Base-by-base conservation (phyloP, 2,797 vertebrate genomes). In the Cirrhinus molitorella region DNA sequence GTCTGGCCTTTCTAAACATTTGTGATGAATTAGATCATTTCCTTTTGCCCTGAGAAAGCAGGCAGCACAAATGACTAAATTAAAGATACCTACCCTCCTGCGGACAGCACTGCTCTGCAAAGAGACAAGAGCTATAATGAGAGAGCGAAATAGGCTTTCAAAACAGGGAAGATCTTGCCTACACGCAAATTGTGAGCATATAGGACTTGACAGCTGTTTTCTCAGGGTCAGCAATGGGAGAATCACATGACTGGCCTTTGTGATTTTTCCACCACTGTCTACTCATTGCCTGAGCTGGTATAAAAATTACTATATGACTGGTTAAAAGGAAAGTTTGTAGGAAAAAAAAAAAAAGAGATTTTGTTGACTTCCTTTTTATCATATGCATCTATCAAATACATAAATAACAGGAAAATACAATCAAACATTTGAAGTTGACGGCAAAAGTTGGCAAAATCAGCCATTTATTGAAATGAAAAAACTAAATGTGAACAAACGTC, bases 401-500 rank as follows among this genome's bases (percentile, higher is more conserved):
- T 37, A 47, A 21, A 81, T n/a, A 19, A 61, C 43, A 75, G 10
- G 71, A 23, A 85, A 81, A 84, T 63, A 77, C 40, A 83, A 31
- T 85, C 3, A 66, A 86, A 78, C 71, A 66, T 43, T 45, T 53
- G 51, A 83, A 34, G 49, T 80, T 21, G 75, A 79, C 80, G 63
- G 76, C 79, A 88, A 90, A 87, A 87, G 77, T 90, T 89, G 90
- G 90, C 90, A 89, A 92, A 91, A 90, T 61, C 87, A 88, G 88
- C 91, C 90, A 91, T 94, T 95, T 93, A 94, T 93, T 93, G 87
- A 91, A 93, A 93, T 89, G 84, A 88, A 90, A 92, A 92, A 93
- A 90, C 86, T 86, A 88, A 92, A 90, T 83, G 85, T 89, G 45
- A 90, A 91, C 86, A 91, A 79, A 28, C 25, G 17, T 89, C 63